Evolutionary conservation across 2,888 invertebrate species (phyloP).

Genomic region (Dryomyza anilis): DNA sequence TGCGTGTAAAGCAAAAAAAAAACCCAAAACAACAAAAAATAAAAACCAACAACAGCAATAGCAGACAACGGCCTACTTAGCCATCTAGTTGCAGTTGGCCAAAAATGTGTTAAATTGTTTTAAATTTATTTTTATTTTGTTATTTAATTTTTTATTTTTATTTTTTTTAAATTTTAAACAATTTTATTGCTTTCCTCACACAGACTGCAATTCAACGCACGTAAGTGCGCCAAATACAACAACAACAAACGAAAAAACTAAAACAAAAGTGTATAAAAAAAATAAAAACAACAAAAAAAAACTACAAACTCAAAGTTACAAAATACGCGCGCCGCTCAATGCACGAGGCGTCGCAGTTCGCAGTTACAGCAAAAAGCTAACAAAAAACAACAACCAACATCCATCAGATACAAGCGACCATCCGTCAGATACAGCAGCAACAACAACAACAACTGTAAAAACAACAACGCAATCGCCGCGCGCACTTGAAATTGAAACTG

Average conservation of each 20-base stretch:
- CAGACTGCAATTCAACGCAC: constrained; percentile 39
- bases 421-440: background rate
- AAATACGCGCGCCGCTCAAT: constrained; percentile 31
- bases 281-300: constrained; percentile 21
- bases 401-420: no score
- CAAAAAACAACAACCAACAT: no score
- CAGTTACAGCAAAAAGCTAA: no score
- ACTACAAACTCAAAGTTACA: constrained; percentile 37
- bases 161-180: no score
- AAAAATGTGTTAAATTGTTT: constrained; percentile 2
- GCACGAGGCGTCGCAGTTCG: background rate
- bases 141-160: no score
- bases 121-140: no score
- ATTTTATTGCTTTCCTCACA: no score
- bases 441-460: background rate
- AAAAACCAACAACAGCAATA: background rate
- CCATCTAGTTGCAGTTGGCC: background rate
- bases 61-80: background rate
- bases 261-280: constrained; percentile 5
- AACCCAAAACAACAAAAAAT: constrained; percentile 10
- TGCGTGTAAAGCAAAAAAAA: constrained; percentile 44
- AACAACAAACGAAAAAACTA: constrained; percentile 22
- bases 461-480: constrained; percentile 3
- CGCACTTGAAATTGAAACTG: constrained; percentile 27
- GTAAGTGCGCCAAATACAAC: constrained; percentile 34